Conservation (phyloP, 30 jellyfish, hydroid and myxozoan genomes). For the Hydractinia echinata region DNA sequence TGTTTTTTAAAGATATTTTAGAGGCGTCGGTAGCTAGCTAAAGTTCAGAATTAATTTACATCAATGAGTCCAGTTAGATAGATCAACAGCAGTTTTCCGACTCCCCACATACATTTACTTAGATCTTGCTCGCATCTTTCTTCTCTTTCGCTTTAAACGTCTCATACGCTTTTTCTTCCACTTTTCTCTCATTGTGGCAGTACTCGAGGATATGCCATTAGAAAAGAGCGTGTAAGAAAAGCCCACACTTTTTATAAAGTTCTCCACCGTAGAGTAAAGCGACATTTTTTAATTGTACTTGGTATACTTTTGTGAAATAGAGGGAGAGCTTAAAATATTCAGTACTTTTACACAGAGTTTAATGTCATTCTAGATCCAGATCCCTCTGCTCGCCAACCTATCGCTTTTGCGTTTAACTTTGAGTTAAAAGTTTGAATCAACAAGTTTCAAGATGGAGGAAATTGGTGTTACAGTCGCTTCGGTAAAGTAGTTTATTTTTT, state of each 20-base stretch:
- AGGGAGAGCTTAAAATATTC: no score
- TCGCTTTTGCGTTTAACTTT: neutral
- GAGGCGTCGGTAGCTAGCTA: no score
- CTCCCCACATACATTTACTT: slow-evolving; percentile 6
- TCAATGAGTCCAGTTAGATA: no score
- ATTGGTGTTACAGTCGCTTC: neutral
- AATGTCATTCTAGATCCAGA: slow-evolving; percentile 14
- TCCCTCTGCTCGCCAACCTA: neutral
- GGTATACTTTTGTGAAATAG: no score
- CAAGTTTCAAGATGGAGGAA: slow-evolving; percentile 28
- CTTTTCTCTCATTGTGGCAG: slow-evolving; percentile 41
- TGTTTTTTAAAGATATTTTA: no score
- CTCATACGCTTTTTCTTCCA: slow-evolving; percentile 46
- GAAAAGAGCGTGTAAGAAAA: neutral
- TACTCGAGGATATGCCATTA: slow-evolving; percentile 4
- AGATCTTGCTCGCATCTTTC: slow-evolving; percentile 51
- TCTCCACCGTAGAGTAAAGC: slow-evolving; percentile 9
- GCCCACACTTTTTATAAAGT: neutral
- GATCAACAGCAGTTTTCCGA: neutral
- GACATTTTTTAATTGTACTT: no score
- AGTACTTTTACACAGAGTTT: neutral
- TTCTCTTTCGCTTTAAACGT: slow-evolving; percentile 32
- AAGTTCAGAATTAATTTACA: no score
- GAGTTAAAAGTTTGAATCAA: neutral
- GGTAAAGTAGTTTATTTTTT: neutral